Evolutionary conservation across 2,113 vertebrate species (phyloP), one percentile per base, ranked within the genome.

Genomic region (Rousettus leschenaultii): DNA sequence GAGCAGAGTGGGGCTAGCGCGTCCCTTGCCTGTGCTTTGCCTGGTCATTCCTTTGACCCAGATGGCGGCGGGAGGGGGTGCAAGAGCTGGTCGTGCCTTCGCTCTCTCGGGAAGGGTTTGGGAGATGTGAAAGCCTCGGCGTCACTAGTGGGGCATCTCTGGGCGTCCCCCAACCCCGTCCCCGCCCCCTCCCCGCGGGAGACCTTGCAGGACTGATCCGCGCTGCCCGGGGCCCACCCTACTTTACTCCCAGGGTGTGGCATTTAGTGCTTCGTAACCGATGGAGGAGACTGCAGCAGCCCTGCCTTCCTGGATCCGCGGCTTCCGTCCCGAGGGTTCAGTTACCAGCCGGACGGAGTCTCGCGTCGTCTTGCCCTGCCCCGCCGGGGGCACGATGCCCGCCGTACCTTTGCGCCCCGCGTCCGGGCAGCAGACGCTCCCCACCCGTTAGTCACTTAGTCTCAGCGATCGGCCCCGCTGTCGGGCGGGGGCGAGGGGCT

Each of bases 201-300:
- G 12, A 70, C 6, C 61, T 7, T 3, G 0, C 5, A 3, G 9
- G 73, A 2, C 13, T 4, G 71, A n/a, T 15, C 19, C 0, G 53
- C 80, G 79, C 24, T 0, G 2, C 53, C 38, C 7, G 9, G 13
- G 30, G 10, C 30, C 38, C 26, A 55, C 28, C 21, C n/a, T 35
- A 7, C 15, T 26, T 78, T 9, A 14, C 22, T 57, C 8, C 38
- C 6, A 3, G 5, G 59, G 30, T 53, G 35, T 61, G 71, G 55
- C 16, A 51, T 5, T 51, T 71, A 28, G 92, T 63, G 38, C 68
- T 73, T 45, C 33, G 78, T 26, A 40, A 40, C 6, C 57, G 68
- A 74, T 38, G 65, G 63, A 38, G 51, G 74, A 33, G 48, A 93
- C 70, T 22, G 14, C 18, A 40, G 57, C 4, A 6, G 48, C 5